Evolutionary conservation across 1,140 invertebrate genomes (phyloP).

Genomic region (Nephila pilipes): DNA sequence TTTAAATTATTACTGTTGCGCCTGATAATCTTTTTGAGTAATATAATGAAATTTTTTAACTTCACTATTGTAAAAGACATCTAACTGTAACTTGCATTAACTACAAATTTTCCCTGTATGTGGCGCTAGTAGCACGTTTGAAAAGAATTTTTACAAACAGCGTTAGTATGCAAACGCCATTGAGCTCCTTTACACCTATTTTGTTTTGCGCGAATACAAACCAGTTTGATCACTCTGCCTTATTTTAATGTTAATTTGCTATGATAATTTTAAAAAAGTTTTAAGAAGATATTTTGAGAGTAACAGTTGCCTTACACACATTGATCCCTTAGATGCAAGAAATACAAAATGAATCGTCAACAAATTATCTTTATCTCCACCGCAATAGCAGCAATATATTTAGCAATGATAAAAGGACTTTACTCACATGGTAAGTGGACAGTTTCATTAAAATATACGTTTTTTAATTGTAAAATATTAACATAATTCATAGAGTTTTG

Average conservation of each 20-base stretch:
- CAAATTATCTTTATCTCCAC: no score
- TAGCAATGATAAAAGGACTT: no score
- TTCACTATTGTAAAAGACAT: no score
- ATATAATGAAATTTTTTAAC: no score
- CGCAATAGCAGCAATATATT: no score
- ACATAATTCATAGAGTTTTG: no score
- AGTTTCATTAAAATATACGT: no score
- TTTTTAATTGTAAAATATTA: no score
- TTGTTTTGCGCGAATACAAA: neutral
- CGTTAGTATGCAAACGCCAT: neutral
- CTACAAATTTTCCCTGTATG: neutral
- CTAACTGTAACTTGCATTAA: neutral
- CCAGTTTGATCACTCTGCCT: neutral
- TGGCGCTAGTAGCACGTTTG: slow-evolving; percentile 31
- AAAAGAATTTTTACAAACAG: neutral
- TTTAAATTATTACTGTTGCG: no score
- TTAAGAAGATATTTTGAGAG: neutral
- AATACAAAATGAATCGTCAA: neutral
- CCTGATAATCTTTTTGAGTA: no score
- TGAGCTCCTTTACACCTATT: neutral
- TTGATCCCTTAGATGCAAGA: neutral
- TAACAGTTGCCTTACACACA: neutral
- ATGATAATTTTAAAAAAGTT: neutral
- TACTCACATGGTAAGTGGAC: no score
- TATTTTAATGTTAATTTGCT: neutral